A percentile compares a stretch with the other conserved stretches of the same genome.
These are phyloP conservation scores for Baronia brevicornis DNA, from an alignment of 2,888 invertebrate species.

Conservation along the genomic window DNA sequence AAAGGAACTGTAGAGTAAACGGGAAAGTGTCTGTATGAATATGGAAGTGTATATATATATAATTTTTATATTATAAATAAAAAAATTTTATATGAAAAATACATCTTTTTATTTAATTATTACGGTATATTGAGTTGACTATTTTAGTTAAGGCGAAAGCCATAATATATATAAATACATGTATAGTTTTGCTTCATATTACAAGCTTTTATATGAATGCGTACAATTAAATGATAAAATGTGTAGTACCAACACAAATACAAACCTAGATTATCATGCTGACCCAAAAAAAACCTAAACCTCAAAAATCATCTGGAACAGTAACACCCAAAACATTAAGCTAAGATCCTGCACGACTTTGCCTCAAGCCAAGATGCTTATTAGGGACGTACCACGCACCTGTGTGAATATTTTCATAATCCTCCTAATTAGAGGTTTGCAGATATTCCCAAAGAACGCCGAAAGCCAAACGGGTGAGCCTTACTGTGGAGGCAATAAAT, in stretches of 20 bases:
- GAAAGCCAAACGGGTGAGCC: constrained; percentile 60
- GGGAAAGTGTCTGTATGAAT: too few relatives aligned
- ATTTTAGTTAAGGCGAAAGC: too few relatives aligned
- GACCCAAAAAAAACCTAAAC: constrained; percentile 41
- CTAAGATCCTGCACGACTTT: constrained; percentile 56
- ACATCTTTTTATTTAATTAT: too few relatives aligned
- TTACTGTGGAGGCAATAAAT: constrained; percentile 72
- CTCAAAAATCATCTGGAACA: constrained; percentile 54
- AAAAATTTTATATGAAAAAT: too few relatives aligned
- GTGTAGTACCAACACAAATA: constrained; percentile 27
- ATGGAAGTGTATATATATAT: too few relatives aligned
- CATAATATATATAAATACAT: too few relatives aligned
- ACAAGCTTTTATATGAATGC: constrained; percentile 16
- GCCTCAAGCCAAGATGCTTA: constrained; percentile 70
- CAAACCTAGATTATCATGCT: constrained; percentile 49
- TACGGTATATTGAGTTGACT: too few relatives aligned
- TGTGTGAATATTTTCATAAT: constrained; percentile 75
- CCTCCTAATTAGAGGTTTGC: constrained; percentile 74
- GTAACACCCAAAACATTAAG: constrained; percentile 67
- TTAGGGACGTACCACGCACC: constrained; percentile 68
- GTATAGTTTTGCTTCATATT: too few relatives aligned
- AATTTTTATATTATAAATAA: too few relatives aligned
- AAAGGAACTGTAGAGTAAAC: too few relatives aligned
- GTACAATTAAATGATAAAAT: constrained; percentile 42
- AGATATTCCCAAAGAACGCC: constrained; percentile 66